Evolutionary conservation across 2,113 vertebrate species (phyloP), one percentile per base, ranked within the genome.

Genomic region (Regulus satrapa): DNA sequence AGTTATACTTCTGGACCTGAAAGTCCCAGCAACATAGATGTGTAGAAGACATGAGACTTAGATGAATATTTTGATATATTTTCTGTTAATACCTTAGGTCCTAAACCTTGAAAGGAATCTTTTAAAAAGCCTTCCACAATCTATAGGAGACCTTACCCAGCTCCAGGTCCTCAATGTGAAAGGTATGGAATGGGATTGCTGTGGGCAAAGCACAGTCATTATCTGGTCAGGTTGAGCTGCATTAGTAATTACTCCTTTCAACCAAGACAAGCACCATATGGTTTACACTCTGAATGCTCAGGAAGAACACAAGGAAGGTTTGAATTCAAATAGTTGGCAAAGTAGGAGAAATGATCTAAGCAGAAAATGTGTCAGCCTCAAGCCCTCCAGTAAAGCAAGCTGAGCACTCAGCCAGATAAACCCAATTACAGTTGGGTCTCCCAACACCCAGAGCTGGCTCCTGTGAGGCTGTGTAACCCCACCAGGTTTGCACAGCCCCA

Each of bases 111-210:
- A 99, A 95, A 98, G 97, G 90, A 99, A 99, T 95, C 97, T 97
- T 54, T 95, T 99, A 78, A 98, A 98, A 41, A 52, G 76, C 41
- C 98, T 99, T 71, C 99, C 99, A 2, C 97, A 97, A 43, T 99
- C 99, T 69, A 96, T 98, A 25, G 98, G 98, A 63, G 96, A 98
- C 74, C 98, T 99, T 62, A 63, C 73, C 46, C 98, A 99, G 72
- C 98, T 99, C 78, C 99, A 99, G 97, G 98, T 98, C 8, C 98
- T 99, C 68, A 99, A 97, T 92, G 94, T 99, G 84, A 99, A 99
- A 98, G 99, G 99, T 99, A 95, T 51, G 95, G 25, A 32, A 34
- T 16, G 5, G 5, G 20, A 49, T 91, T 76, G 85, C 85, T 69
- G 23, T 58, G 69, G 43, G 52, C 28, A 71, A 66, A 74, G 52